phyloP scores from a whole-genome alignment of 2,888 invertebrate genomes.

The Thysanoteuthis rhombus region DNA sequence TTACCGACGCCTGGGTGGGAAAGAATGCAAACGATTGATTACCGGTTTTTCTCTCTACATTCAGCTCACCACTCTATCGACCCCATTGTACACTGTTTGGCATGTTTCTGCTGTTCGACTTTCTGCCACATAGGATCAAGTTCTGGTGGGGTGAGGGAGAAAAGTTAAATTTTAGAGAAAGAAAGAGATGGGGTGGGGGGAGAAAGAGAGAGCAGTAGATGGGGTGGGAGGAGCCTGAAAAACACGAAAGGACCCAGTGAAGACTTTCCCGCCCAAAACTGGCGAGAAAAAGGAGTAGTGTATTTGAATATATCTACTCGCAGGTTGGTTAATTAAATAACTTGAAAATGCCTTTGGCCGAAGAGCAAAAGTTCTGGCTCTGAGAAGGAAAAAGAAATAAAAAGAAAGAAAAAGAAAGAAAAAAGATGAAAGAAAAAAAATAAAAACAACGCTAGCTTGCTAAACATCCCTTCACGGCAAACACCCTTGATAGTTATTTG shows the following conservation, averaged over 20 bases:
- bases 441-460: too few relatives aligned
- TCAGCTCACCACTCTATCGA: not conserved
- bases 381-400: too few relatives aligned
- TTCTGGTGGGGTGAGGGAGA: not conserved
- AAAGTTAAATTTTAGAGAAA: not conserved
- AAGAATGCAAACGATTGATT: not conserved
- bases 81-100: not conserved
- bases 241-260: not conserved
- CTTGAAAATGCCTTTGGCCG: not conserved
- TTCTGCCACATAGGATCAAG: not conserved
- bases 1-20: not conserved
- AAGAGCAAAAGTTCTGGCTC: not conserved
- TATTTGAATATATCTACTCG: not conserved
- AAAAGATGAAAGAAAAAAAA: too few relatives aligned
- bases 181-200: not conserved
- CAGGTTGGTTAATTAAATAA: not conserved
- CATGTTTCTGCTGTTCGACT: not conserved
- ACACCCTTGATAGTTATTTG: too few relatives aligned
- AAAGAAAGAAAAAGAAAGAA: too few relatives aligned
- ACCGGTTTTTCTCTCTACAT: not conserved
- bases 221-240: not conserved
- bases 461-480: too few relatives aligned
- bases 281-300: not conserved
- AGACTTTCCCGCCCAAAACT: not conserved
- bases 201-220: not conserved